These are phyloP conservation scores for Scolanthus callimorphus DNA, from an alignment of 92 coral and sea anemone genomes.

Conservation along the genomic window DNA sequence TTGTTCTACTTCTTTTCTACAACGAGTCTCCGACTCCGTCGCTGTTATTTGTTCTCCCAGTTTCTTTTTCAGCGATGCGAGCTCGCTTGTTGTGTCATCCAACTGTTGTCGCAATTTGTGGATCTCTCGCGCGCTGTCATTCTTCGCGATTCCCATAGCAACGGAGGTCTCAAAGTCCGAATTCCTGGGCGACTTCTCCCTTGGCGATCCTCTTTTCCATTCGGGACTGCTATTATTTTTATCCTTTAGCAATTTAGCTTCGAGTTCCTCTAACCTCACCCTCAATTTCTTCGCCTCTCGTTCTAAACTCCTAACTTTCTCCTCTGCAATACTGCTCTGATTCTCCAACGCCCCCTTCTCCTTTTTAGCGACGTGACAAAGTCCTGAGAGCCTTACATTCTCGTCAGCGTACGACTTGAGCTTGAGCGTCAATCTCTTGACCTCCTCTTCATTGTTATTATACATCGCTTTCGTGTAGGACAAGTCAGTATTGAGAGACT, in stretches of 20 bases:
- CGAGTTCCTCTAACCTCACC: background rate
- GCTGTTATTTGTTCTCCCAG: background rate
- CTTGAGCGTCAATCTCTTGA: background rate
- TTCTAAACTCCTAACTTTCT: background rate
- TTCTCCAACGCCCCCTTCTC: background rate
- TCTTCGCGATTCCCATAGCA: background rate
- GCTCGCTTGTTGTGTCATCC: background rate
- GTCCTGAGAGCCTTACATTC: background rate
- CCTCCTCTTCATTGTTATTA: background rate
- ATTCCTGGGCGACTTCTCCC: too few species aligned
- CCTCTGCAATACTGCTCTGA: background rate
- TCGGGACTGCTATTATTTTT: background rate
- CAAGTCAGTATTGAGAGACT: conserved; percentile 1
- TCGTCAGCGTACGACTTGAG: background rate
- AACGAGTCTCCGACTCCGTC: background rate
- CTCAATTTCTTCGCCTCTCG: background rate
- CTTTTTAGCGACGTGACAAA: background rate
- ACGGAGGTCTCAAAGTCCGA: background rate
- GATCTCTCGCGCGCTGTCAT: background rate
- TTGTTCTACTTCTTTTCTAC: background rate
- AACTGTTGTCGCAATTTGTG: background rate
- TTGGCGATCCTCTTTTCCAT: background rate
- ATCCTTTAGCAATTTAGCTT: conserved; percentile 1
- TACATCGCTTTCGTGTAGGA: conserved; percentile 1
- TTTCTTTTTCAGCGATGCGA: background rate